phyloP scores from a whole-genome alignment of 1,140 invertebrate genomes.

The Bombus superbus region DNA sequence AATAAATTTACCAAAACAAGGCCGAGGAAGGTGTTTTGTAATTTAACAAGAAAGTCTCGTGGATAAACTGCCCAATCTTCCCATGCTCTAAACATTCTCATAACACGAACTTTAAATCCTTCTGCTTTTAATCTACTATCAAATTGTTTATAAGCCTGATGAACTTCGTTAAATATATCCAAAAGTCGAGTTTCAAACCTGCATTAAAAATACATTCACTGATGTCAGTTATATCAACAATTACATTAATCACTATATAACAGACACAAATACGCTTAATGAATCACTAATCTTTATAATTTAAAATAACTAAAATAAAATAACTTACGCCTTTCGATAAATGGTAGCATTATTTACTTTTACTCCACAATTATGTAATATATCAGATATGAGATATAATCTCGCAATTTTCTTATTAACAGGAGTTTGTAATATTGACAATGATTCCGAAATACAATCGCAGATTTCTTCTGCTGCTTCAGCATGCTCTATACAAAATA shows the following conservation, averaged over 20 bases:
- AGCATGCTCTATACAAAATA: conserved; percentile 99
- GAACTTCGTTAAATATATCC: conserved; percentile 93
- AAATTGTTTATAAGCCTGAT: conserved; percentile 90
- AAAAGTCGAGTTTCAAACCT: conserved; percentile 94
- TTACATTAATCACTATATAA: conserved; percentile 11
- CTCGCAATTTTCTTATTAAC: conserved; percentile 96
- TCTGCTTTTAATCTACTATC: conserved; percentile 96
- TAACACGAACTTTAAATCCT: conserved; percentile 97
- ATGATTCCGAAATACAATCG: conserved; percentile 93
- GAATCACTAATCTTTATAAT: background rate
- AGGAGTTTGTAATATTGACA: conserved; percentile 91
- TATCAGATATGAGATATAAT: conserved; percentile 97
- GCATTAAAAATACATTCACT: conserved; percentile 27
- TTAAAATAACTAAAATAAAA: conserved; percentile 11
- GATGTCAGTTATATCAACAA: background rate
- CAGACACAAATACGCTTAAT: background rate
- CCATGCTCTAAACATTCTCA: conserved; percentile 97
- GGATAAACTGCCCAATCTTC: conserved; percentile 99
- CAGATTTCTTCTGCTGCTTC: conserved; percentile 98
- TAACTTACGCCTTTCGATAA: conserved; percentile 92
- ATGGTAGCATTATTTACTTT: conserved; percentile 99
- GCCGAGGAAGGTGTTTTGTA: conserved; percentile 96
- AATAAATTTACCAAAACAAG: conserved; percentile 74
- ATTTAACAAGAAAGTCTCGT: conserved; percentile 94
- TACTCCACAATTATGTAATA: conserved; percentile 97